Evolutionary conservation across 2,888 invertebrate genomes (phyloP), one percentile per base, ranked within the genome.

Genomic region (Leptopilina syphax): DNA sequence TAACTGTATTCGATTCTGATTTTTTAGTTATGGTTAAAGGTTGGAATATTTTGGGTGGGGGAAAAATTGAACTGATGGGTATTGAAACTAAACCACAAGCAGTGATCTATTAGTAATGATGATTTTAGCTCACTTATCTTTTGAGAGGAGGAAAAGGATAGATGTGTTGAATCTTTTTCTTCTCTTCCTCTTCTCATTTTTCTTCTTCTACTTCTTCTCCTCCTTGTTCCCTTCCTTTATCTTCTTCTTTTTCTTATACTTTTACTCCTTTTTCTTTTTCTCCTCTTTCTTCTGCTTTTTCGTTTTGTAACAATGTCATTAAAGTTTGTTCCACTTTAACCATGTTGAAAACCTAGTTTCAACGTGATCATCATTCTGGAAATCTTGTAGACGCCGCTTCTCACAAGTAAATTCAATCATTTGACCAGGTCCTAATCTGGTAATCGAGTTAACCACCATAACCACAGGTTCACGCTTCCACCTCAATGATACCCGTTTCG

Each of bases 371-470:
- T 57, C 57, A 9, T 73, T 27, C 54, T 47, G 47, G 34, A 34
- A 70, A 70, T 34, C 13, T 27, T 54, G 27, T 27, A 54, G 27
- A 34, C 44, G 50, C 34, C 34, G 13, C 27, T 57, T 73, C 9
- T n/a, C 57, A 8, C 34, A 27, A 73, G 57, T 57, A n/a, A 57
- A 24, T 50, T 27, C 47, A 12, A 50, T 68, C 24, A 68, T 68
- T 68, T 12, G 54, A 57, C 57, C 73, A 57, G 73, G 57, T 57
- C 34, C 73, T 73, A 73, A 73, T 73, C 73, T 27, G 54, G 81
- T 81, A 80, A 82, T 80, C 67, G 81, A 83, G 80, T 82, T 83
- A 81, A 83, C 81, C 81, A 77, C 77, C 79, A 80, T 80, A 81
- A 80, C 78, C 57, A 57, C 73, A 41, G 57, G 57, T 73, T 57